Conservation (phyloP, 2,888 invertebrate genomes). For the Drosophila recens region DNA sequence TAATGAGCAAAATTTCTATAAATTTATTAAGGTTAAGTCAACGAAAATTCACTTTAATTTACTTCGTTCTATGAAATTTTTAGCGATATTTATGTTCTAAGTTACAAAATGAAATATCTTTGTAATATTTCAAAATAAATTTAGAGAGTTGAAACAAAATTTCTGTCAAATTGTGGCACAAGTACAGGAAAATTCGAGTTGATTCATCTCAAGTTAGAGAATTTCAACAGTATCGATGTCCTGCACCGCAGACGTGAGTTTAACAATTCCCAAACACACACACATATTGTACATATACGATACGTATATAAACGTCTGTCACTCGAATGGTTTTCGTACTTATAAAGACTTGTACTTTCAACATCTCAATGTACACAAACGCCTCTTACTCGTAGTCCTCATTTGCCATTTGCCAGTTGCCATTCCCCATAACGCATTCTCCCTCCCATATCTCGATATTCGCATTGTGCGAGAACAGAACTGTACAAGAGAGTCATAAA, state of each 20-base stretch:
- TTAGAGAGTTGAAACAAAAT: no score
- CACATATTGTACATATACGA: neutral
- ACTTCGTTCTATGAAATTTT: neutral
- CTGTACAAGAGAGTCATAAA: slow-evolving; percentile 67
- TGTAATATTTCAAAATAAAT: neutral
- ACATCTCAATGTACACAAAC: slow-evolving; percentile 67
- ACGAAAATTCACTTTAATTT: neutral
- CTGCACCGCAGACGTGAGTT: slow-evolving; percentile 13
- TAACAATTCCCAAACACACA: slow-evolving; percentile 9
- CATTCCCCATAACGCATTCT: neutral
- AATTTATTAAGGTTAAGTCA: no score
- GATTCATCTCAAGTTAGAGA: neutral
- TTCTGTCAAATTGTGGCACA: neutral
- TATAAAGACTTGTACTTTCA: slow-evolving; percentile 53
- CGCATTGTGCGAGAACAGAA: slow-evolving; percentile 42
- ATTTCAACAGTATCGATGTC: slow-evolving; percentile 5
- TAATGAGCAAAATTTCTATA: no score
- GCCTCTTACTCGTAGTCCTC: slow-evolving; percentile 16
- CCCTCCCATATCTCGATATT: slow-evolving; percentile 16
- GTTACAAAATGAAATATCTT: neutral
- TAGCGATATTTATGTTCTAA: neutral
- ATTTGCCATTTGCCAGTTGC: neutral
- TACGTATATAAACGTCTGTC: slow-evolving; percentile 35
- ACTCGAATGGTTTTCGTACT: slow-evolving; percentile 24
- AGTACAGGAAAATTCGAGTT: neutral